phyloP scores from a whole-genome alignment of 2,888 invertebrate genomes.

The Coleophora deauratella region DNA sequence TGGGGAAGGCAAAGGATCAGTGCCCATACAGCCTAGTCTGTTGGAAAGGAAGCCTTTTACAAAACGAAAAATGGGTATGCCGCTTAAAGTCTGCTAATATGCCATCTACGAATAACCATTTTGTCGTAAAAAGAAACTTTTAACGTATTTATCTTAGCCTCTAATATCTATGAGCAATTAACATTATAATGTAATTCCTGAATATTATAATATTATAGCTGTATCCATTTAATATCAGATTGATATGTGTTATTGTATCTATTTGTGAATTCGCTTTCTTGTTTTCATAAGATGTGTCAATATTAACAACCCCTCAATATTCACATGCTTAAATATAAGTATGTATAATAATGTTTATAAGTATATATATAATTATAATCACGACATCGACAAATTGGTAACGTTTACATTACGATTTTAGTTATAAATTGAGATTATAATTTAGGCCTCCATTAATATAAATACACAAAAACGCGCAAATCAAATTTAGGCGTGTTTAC shows the following conservation, averaged over 20 bases:
- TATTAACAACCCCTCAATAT: constrained; percentile 40
- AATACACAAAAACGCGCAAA: constrained; percentile 19
- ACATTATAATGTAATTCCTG: too few species aligned
- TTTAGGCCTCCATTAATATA: constrained; percentile 51
- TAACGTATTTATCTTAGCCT: too few species aligned
- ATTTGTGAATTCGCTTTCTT: constrained; percentile 44
- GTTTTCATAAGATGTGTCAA: constrained; percentile 51
- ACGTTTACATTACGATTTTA: constrained; percentile 31
- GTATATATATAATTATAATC: constrained; percentile 23
- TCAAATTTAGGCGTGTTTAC: background rate
- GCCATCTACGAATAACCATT: too few species aligned
- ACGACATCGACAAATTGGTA: constrained; percentile 58
- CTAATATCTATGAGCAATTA: too few species aligned
- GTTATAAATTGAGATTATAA: constrained; percentile 46
- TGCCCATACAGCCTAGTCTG: too few species aligned
- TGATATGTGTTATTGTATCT: constrained; percentile 72
- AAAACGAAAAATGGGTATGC: too few species aligned
- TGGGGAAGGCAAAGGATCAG: too few species aligned
- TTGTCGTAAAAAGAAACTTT: too few species aligned
- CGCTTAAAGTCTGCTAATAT: too few species aligned
- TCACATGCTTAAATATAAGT: constrained; percentile 26
- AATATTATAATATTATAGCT: too few species aligned
- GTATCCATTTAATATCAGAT: constrained; percentile 33
- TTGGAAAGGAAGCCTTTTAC: too few species aligned
- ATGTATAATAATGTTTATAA: constrained; percentile 35